Percentiles rank a stretch among this genome's conserved stretches.
These are phyloP conservation scores for Ibidorhyncha struthersii DNA, from an alignment of 2,113 vertebrate genomes.

Conservation along the genomic window DNA sequence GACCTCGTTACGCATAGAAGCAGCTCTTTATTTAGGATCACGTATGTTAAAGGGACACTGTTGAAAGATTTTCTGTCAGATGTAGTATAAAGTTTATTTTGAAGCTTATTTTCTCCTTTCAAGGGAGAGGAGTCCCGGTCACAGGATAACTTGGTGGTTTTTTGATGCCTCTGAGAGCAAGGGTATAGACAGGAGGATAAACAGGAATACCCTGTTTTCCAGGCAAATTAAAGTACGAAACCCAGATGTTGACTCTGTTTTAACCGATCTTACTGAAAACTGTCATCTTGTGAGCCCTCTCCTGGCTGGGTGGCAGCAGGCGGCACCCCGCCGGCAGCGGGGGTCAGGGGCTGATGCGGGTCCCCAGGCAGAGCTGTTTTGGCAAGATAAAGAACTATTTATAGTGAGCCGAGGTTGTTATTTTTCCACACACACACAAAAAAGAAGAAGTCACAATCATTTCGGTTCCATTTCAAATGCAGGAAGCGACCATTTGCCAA, in stretches of 20 bases:
- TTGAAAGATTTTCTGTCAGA: neutral
- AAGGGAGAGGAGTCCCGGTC: neutral
- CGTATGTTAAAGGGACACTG: neutral
- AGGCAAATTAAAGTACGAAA: neutral
- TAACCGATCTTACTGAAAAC: neutral
- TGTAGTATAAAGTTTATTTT: neutral
- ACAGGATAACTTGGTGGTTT: neutral
- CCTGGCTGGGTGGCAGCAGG: neutral
- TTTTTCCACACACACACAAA: neutral
- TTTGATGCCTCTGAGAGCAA: neutral
- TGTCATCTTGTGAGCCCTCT: neutral
- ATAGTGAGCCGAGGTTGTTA: neutral
- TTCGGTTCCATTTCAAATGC: slow-evolving; percentile 28
- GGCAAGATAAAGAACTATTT: slow-evolving; percentile 37
- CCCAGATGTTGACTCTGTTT: neutral
- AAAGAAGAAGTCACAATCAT: slow-evolving; percentile 2
- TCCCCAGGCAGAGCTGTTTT: slow-evolving; percentile 1
- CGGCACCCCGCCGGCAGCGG: neutral
- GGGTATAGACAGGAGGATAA: neutral
- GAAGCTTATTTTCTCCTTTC: neutral
- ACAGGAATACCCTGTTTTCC: neutral
- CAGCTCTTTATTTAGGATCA: neutral
- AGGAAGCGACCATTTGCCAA: slow-evolving; percentile 64
- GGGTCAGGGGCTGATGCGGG: neutral
- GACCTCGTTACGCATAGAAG: neutral